Percentiles rank a stretch among this genome's conserved stretches.
phyloP scores from a whole-genome alignment of 1,140 invertebrate species.

The Drosophila parabipectinata region DNA sequence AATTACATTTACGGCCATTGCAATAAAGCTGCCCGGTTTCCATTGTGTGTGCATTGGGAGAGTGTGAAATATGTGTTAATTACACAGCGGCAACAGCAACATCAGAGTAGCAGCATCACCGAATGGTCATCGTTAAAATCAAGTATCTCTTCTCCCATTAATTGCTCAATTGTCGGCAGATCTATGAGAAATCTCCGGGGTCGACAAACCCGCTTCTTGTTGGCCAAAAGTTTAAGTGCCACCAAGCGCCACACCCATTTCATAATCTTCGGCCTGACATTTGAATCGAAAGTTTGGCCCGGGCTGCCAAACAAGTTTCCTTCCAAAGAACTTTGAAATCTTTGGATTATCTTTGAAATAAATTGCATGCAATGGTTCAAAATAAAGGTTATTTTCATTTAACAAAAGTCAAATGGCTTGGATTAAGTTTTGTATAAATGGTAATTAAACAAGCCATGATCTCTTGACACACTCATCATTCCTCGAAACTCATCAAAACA shows the following conservation, averaged over 20 bases:
- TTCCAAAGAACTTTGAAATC: conserved; percentile 21
- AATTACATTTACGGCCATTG: conserved; percentile 36
- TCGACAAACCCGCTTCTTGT: conserved; percentile 26
- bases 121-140: conserved; percentile 41
- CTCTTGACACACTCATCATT: neutral
- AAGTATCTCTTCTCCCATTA: conserved; percentile 35
- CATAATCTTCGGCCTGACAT: conserved; percentile 43
- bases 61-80: conserved; percentile 52
- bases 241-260: conserved; percentile 39
- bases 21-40: conserved; percentile 16
- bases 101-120: too few relatives aligned
- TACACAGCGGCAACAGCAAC: conserved; percentile 22
- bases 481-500: neutral
- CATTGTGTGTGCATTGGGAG: conserved; percentile 37
- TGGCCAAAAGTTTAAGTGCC: conserved; percentile 39
- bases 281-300: conserved; percentile 17
- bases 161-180: conserved; percentile 41
- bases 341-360: neutral
- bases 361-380: conserved; percentile 12
- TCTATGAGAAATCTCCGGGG: conserved; percentile 19
- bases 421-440: neutral
- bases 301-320: conserved; percentile 28
- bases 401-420: neutral
- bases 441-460: neutral
- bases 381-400: conserved; percentile 13